A percentile compares a stretch with the other conserved stretches of the same genome.
These are phyloP conservation scores for Diarsia rubi DNA, from an alignment of 2,888 invertebrate genomes.

Conservation along the genomic window DNA sequence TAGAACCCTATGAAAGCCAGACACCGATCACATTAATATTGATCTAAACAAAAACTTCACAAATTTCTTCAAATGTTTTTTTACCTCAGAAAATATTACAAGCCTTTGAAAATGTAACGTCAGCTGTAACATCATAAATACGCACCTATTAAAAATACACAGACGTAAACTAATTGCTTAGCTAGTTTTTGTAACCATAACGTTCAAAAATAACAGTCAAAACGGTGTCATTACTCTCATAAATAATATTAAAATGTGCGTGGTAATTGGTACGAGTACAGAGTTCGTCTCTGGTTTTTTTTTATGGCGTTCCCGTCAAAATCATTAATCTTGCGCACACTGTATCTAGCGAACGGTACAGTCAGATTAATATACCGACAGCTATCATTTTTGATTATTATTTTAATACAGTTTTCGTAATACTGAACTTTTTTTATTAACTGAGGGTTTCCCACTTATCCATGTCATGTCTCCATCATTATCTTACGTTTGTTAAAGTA, in stretches of 20 bases:
- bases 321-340: slow-evolving; percentile 58
- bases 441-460: neutral
- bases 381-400: slow-evolving; percentile 58
- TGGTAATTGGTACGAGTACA: slow-evolving; percentile 53
- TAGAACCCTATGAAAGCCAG: slow-evolving; percentile 6
- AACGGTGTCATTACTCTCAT: slow-evolving; percentile 45
- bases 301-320: slow-evolving; percentile 57
- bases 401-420: slow-evolving; percentile 41
- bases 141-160: slow-evolving; percentile 26
- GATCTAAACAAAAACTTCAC: slow-evolving; percentile 7
- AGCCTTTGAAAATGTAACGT: slow-evolving; percentile 30
- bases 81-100: slow-evolving; percentile 27
- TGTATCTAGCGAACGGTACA: slow-evolving; percentile 46
- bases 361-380: slow-evolving; percentile 60
- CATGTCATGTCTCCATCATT: neutral
- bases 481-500: neutral
- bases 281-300: slow-evolving; percentile 60
- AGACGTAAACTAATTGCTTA: slow-evolving; percentile 51
- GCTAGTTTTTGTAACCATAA: slow-evolving; percentile 35
- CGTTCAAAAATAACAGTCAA: slow-evolving; percentile 35
- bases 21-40: slow-evolving; percentile 6
- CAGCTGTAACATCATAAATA: slow-evolving; percentile 36
- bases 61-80: neutral
- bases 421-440: neutral
- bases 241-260: slow-evolving; percentile 46